Conservation (phyloP, 2,113 vertebrate genomes). For the Caranx ignobilis region DNA sequence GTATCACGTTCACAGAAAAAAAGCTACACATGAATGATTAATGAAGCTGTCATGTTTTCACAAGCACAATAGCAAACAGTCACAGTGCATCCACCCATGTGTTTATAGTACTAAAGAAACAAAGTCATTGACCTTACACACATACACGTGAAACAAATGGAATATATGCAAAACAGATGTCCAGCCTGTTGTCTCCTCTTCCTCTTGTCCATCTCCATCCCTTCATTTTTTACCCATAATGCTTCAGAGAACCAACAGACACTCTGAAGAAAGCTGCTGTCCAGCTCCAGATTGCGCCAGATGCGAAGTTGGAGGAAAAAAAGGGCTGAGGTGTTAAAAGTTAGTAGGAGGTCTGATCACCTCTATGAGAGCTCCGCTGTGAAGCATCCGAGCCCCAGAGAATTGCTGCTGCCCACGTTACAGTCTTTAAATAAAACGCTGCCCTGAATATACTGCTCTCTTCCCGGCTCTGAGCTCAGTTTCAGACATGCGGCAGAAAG, state of each 20-base stretch:
- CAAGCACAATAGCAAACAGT: neutral
- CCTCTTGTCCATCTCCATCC: neutral
- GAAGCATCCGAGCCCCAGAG: conserved; percentile 70
- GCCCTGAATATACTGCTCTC: conserved; percentile 82
- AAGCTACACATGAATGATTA: neutral
- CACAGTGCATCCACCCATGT: conserved; percentile 8
- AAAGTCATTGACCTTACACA: neutral
- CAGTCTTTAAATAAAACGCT: conserved; percentile 85
- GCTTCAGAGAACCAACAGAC: neutral
- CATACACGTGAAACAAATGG: conserved; percentile 30
- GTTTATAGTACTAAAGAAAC: conserved; percentile 26
- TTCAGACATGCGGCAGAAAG: conserved; percentile 68
- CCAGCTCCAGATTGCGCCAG: conserved; percentile 22
- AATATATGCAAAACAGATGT: conserved; percentile 20
- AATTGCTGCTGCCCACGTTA: conserved; percentile 77
- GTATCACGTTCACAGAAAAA: conserved; percentile 10
- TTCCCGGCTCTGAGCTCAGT: conserved; percentile 36
- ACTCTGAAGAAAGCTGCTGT: neutral
- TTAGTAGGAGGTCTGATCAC: conserved; percentile 74
- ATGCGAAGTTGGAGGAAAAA: conserved; percentile 49
- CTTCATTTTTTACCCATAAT: neutral
- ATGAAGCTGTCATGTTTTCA: conserved; percentile 13
- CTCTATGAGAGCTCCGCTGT: conserved; percentile 72
- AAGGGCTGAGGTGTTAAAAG: conserved; percentile 75
- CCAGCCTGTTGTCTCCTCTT: neutral